Base-by-base conservation (phyloP, 2,113 vertebrate genomes). In the Daubentonia madagascariensis region DNA sequence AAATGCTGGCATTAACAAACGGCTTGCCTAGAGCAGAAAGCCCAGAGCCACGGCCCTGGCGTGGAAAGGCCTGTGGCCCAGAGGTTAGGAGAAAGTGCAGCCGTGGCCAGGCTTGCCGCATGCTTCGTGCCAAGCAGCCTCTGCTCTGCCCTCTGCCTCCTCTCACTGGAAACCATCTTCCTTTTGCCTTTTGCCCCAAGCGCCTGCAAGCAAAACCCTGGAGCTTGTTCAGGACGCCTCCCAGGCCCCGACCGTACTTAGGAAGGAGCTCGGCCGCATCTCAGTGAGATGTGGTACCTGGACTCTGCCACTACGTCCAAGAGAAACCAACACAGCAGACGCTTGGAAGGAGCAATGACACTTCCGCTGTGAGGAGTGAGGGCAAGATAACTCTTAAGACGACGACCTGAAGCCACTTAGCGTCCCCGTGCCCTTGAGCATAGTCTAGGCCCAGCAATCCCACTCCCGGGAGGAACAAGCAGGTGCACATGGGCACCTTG, bases 401-500 rank as follows among this genome's bases (percentile, higher is more conserved):
- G 28, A 16, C 25, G 5, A 43, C 61, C 40, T 6, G 85, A 37
- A 57, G 32, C 63, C 20, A 50, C 22, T 18, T 0, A 16, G 76
- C 2, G 11, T 28, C 20, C n/a, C 8, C 4, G 11, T 1, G 28
- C 35, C 40, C 59, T 0, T 3, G 52, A 8, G 4, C 2, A 0
- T 1, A 11, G 32, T 67, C 52, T 5, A 18, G 23, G 13, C 40
- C 43, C n/a, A 4, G 25, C 0, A 5, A 37, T 25, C 35, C 75
- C 3, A 1, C 17, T 43, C 43, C 43, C 16, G 0, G 8, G 3
- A 13, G 25, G n/a, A 23, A 20, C 43, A 25, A 28, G 57, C 28
- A 52, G 18, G 23, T 0, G 3, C 48, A 8, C 4, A 0, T 0
- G 14, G 50, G 16, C 52, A 28, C 50, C 5, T 1, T 10, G 6